These are phyloP conservation scores for Onychostoma macrolepis DNA, from an alignment of 2,113 vertebrate genomes.

Conservation along the genomic window DNA sequence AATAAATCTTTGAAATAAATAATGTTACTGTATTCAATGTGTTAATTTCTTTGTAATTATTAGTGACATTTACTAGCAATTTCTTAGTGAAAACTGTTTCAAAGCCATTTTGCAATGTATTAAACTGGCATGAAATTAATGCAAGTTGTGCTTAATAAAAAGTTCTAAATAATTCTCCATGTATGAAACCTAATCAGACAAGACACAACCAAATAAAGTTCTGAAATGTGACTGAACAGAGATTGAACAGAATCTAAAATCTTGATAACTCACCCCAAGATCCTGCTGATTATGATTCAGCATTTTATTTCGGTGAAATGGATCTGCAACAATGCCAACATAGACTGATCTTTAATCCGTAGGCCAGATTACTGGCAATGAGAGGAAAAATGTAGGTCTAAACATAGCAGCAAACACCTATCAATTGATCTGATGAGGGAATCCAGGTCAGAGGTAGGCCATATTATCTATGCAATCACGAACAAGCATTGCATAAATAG, in stretches of 20 bases:
- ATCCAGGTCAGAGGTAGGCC: slow-evolving; percentile 51
- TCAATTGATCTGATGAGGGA: slow-evolving; percentile 51
- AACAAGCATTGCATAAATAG: slow-evolving; percentile 36
- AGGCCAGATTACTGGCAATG: slow-evolving; percentile 19
- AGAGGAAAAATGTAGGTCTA: not conserved
- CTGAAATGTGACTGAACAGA: not conserved
- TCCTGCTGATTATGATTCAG: not conserved
- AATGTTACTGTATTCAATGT: too few species aligned
- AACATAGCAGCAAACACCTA: not conserved
- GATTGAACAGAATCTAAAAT: not conserved
- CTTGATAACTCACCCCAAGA: slow-evolving; percentile 31
- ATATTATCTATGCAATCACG: slow-evolving; percentile 42
- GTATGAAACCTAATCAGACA: not conserved
- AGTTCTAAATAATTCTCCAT: not conserved
- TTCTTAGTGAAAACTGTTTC: not conserved
- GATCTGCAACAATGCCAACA: not conserved
- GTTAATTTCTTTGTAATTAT: too few species aligned
- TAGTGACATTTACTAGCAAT: not conserved
- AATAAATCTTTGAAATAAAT: too few species aligned
- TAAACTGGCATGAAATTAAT: not conserved
- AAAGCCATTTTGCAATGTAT: not conserved
- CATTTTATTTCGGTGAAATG: not conserved
- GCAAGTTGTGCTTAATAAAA: not conserved
- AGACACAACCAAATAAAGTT: not conserved
- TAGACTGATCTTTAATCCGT: not conserved